Evolutionary conservation across 2,797 vertebrate genomes (phyloP).

Genomic region (Phoxinus dragarum): DNA sequence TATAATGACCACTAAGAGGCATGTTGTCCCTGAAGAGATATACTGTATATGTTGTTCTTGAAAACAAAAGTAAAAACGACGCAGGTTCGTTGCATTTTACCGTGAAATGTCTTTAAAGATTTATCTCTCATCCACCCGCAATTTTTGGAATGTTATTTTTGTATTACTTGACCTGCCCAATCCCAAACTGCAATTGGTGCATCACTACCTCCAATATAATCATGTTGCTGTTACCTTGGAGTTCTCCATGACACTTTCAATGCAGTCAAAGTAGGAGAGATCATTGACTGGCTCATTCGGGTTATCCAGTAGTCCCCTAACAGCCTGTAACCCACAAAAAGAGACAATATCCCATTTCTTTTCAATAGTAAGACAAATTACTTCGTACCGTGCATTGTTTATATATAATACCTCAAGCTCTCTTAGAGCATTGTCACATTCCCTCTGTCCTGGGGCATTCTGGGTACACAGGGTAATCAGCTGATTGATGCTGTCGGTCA

Average conservation of each 20-base stretch:
- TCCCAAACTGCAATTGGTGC: too few species aligned
- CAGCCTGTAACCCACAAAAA: conserved; percentile 79
- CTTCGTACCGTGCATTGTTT: background rate
- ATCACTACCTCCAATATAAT: too few species aligned
- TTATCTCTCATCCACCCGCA: too few species aligned
- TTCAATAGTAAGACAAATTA: background rate
- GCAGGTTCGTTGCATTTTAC: too few species aligned
- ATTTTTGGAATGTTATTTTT: too few species aligned
- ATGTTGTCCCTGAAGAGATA: too few species aligned
- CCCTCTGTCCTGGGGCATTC: conserved; percentile 95
- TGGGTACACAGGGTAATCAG: conserved; percentile 95
- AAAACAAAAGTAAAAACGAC: too few species aligned
- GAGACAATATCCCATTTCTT: background rate
- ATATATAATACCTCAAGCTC: conserved; percentile 87
- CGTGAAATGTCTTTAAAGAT: too few species aligned
- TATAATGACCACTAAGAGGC: too few species aligned
- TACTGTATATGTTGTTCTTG: too few species aligned
- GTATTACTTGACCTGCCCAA: too few species aligned
- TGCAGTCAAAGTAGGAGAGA: conserved; percentile 97
- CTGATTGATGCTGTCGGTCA: conserved; percentile 98
- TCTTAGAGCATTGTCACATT: conserved; percentile 95
- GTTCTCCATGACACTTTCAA: conserved; percentile 97
- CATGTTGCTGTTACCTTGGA: conserved; percentile 85
- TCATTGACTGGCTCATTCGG: conserved; percentile 94
- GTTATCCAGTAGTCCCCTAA: conserved; percentile 92